phyloP scores from a whole-genome alignment of 2,888 invertebrate genomes.

The Noctua janthe region DNA sequence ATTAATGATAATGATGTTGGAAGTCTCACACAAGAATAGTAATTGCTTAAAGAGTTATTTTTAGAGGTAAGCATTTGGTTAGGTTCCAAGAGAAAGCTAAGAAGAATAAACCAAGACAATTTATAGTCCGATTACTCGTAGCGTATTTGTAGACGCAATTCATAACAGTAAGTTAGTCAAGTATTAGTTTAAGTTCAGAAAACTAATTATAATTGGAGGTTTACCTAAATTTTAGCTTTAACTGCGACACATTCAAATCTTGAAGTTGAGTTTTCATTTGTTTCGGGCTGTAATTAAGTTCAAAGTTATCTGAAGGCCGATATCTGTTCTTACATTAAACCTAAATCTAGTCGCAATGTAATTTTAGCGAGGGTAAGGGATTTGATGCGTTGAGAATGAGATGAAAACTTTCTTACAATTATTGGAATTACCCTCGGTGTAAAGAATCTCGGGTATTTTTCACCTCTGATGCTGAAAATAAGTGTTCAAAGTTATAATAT shows the following conservation, averaged over 20 bases:
- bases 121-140: slow-evolving; percentile 5
- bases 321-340: not conserved
- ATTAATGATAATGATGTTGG: not conserved
- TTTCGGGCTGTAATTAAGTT: slow-evolving; percentile 51
- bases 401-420: not conserved
- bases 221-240: slow-evolving; percentile 45
- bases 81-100: not conserved
- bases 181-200: not conserved
- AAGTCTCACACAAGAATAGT: not conserved
- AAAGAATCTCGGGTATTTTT: not conserved
- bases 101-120: not conserved
- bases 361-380: not conserved
- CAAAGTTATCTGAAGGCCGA: not conserved
- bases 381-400: not conserved
- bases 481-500: not conserved
- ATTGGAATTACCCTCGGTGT: not conserved
- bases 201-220: not conserved
- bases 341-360: not conserved
- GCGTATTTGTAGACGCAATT: not conserved
- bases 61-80: not conserved
- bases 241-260: slow-evolving; percentile 42
- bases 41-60: not conserved
- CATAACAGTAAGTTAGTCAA: not conserved
- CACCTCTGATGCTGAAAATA: not conserved
- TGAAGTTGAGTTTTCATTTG: slow-evolving; percentile 21